phyloP scores from a whole-genome alignment of 1,140 invertebrate genomes.

The Ceratina calcarata region DNA sequence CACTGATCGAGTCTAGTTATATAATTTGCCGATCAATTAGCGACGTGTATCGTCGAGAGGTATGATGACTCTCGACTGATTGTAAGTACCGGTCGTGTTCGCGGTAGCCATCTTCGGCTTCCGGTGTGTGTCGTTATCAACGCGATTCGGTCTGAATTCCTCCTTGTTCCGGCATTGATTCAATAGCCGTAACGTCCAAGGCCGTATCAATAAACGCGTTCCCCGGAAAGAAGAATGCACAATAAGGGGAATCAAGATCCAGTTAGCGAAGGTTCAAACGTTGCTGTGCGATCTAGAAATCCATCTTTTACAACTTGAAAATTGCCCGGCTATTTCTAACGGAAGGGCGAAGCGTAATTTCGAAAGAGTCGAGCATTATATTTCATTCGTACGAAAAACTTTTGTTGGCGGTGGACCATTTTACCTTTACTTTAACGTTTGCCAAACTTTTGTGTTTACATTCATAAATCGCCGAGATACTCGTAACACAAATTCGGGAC shows the following conservation, averaged over 20 bases:
- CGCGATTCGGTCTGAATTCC: slow-evolving; percentile 45
- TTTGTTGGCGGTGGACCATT: not conserved
- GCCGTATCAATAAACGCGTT: slow-evolving; percentile 34
- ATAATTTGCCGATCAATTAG: too few relatives aligned
- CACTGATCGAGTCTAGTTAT: not conserved
- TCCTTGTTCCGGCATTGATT: slow-evolving; percentile 36
- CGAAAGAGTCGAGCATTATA: too few relatives aligned
- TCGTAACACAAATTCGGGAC: not conserved
- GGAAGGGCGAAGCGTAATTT: too few relatives aligned
- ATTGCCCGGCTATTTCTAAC: too few relatives aligned
- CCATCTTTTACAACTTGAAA: too few relatives aligned
- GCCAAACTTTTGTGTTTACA: not conserved
- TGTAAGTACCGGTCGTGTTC: slow-evolving; percentile 4
- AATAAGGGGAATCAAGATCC: slow-evolving; percentile 11
- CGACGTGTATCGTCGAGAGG: too few relatives aligned
- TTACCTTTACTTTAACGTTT: not conserved
- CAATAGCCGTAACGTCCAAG: slow-evolving; percentile 27
- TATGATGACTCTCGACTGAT: too few relatives aligned
- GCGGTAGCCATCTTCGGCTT: slow-evolving; percentile 44
- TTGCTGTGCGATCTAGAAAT: too few relatives aligned
- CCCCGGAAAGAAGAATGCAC: slow-evolving; percentile 35
- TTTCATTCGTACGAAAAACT: too few relatives aligned
- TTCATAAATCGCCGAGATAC: not conserved
- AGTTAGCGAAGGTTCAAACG: slow-evolving; percentile 5
- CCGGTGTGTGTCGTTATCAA: slow-evolving; percentile 42